Evolutionary conservation across 1,140 invertebrate genomes (phyloP).

Genomic region (Aphelinus certus): DNA sequence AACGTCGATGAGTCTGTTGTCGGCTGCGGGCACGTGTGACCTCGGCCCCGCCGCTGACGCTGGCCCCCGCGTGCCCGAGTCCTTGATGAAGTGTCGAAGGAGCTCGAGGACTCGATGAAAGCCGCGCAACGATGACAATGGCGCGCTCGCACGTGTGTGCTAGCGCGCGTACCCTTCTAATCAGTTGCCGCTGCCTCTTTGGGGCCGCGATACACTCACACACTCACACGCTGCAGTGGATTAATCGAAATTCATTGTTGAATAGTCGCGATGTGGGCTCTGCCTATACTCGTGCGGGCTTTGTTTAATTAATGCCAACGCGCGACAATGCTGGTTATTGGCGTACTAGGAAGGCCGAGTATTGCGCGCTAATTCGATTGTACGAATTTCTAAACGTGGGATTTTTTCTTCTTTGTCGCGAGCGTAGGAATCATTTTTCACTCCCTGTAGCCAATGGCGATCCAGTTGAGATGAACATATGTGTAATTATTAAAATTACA

Average conservation of each 20-base stretch:
- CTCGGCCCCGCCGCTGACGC: neutral
- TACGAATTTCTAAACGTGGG: neutral
- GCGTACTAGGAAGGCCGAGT: neutral
- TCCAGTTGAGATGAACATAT: no score
- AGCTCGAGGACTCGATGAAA: conserved; percentile 40
- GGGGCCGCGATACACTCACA: neutral
- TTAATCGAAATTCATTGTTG: neutral
- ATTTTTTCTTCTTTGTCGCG: neutral
- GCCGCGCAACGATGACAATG: conserved; percentile 40
- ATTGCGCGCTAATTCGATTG: neutral
- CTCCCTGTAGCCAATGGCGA: no score
- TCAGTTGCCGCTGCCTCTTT: conserved; percentile 36
- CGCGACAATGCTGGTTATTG: neutral
- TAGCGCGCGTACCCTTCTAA: conserved; percentile 17
- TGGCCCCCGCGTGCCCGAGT: neutral
- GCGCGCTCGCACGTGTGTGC: conserved; percentile 30
- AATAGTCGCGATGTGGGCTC: neutral
- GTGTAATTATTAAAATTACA: no score
- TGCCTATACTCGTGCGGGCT: neutral
- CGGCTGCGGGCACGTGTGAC: conserved; percentile 12
- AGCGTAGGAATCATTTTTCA: no score
- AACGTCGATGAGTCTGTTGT: neutral
- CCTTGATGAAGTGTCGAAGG: conserved; percentile 46
- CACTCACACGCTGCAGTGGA: neutral
- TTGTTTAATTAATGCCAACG: neutral